Conservation (phyloP, 2,797 vertebrate species). For the Myotis myotis region DNA sequence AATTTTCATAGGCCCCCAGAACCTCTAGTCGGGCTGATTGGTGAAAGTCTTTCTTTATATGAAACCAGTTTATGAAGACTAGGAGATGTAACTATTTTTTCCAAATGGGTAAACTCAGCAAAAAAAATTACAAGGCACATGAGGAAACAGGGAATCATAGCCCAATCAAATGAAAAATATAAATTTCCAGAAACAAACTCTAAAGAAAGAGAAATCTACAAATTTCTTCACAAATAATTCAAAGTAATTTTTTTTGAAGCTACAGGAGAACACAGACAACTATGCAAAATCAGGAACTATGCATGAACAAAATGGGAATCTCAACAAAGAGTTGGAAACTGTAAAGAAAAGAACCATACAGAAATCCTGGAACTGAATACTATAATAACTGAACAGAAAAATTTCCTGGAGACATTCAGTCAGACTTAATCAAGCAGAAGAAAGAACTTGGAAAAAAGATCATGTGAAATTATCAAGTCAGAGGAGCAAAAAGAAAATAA, state of each 20-base stretch:
- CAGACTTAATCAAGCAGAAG: constrained; percentile 1
- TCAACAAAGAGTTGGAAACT: neutral
- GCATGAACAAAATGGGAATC: neutral
- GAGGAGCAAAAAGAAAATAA: neutral
- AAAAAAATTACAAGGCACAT: neutral
- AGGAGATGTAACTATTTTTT: neutral
- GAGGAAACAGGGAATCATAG: neutral
- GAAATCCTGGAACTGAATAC: neutral
- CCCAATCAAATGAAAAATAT: neutral
- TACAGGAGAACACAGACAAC: neutral
- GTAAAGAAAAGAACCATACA: neutral
- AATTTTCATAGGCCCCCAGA: neutral
- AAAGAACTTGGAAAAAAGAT: neutral
- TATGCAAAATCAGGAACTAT: constrained; percentile 1
- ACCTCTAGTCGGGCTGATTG: neutral
- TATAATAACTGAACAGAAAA: neutral
- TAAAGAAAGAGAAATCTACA: neutral
- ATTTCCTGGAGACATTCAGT: neutral
- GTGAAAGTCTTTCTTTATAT: neutral
- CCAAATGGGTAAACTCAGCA: neutral
- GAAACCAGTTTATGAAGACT: neutral
- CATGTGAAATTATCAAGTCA: constrained; percentile 8
- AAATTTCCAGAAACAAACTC: neutral
- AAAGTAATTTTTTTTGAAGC: neutral
- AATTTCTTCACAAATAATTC: constrained; percentile 3